Conservation (phyloP, 2,888 invertebrate genomes). For the Mesoligia furuncula region DNA sequence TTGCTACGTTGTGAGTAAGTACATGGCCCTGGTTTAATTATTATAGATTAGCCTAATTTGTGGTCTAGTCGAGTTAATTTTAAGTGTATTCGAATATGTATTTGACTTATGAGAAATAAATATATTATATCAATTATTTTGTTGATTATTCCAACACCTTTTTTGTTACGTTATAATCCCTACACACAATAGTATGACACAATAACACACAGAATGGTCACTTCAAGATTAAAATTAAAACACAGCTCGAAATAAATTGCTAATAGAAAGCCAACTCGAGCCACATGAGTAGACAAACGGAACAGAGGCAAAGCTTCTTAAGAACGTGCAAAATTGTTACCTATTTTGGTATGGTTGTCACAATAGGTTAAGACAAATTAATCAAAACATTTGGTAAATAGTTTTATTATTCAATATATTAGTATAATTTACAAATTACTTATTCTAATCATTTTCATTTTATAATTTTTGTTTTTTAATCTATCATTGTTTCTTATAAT, state of each 20-base stretch:
- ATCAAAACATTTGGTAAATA: too few species aligned
- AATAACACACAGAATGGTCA: background rate
- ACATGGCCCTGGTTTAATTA: conserved; percentile 41
- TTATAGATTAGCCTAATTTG: conserved; percentile 66
- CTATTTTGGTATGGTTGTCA: too few species aligned
- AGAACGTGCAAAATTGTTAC: too few species aligned
- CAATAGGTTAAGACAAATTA: too few species aligned
- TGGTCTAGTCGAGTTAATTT: conserved; percentile 72
- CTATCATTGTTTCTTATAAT: too few species aligned
- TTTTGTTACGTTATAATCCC: background rate
- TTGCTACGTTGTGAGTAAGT: conserved; percentile 24
- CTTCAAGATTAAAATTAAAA: background rate
- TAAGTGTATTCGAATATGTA: conserved; percentile 52
- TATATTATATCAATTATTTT: background rate
- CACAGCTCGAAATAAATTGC: background rate
- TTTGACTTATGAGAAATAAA: conserved; percentile 27
- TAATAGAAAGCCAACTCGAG: too few species aligned
- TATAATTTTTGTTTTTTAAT: too few species aligned
- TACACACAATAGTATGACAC: background rate
- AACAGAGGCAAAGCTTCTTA: too few species aligned
- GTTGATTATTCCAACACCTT: conserved; percentile 13
- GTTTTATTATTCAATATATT: too few species aligned
- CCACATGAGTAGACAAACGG: too few species aligned
- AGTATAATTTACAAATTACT: too few species aligned
- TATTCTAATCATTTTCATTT: too few species aligned